Evolutionary conservation across 2,113 vertebrate genomes (phyloP).

Genomic region (Dasyornis broadbenti): DNA sequence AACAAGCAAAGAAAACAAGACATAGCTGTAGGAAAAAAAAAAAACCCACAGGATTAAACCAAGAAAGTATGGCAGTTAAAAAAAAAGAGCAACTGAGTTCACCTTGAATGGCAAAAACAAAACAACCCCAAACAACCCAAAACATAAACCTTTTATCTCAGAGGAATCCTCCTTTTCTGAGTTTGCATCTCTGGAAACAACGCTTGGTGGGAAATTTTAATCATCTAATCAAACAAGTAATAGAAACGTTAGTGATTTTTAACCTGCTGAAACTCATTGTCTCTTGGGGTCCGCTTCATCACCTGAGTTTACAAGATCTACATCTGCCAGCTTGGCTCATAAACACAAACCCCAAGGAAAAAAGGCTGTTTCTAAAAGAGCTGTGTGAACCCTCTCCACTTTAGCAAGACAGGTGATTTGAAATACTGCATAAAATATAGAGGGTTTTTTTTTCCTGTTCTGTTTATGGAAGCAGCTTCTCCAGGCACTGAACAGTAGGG

Average conservation of each 20-base stretch:
- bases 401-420: neutral
- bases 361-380: neutral
- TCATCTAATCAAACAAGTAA: slow-evolving; percentile 38
- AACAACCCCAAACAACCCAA: neutral
- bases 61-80: neutral
- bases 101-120: neutral
- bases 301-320: slow-evolving; percentile 9
- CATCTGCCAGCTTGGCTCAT: slow-evolving; percentile 36
- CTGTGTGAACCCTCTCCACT: neutral
- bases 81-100: neutral
- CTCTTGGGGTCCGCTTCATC: neutral
- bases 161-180: neutral
- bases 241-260: slow-evolving; percentile 43
- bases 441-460: fast-evolving
- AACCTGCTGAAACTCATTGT: neutral
- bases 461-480: neutral
- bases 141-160: neutral
- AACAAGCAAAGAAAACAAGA: neutral
- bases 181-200: neutral
- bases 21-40: neutral
- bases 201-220: slow-evolving; percentile 22
- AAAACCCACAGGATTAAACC: neutral
- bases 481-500: neutral
- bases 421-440: neutral
- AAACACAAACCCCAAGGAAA: neutral